A percentile compares a stretch with the other conserved stretches of the same genome.
Conservation (phyloP, 2,797 vertebrate species). For the Tapirus indicus region DNA sequence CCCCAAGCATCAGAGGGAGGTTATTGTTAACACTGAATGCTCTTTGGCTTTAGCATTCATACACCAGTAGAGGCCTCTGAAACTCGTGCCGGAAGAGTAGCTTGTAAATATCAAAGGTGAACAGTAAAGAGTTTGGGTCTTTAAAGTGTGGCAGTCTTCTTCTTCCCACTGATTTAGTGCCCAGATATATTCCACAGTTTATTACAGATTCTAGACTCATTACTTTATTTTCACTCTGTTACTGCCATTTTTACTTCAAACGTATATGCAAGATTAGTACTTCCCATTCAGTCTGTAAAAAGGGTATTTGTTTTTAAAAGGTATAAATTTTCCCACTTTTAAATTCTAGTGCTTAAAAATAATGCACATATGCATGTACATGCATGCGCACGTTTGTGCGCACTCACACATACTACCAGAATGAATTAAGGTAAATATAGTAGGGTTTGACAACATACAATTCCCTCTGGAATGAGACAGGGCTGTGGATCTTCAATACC, state of each 20-base stretch:
- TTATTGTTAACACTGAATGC: neutral
- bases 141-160: neutral
- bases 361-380: neutral
- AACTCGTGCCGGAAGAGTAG: neutral
- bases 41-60: neutral
- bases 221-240: constrained; percentile 23
- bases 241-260: constrained; percentile 31
- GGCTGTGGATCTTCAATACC: constrained; percentile 7
- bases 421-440: constrained; percentile 15
- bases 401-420: neutral
- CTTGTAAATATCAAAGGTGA: constrained; percentile 27
- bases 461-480: neutral
- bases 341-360: constrained; percentile 36
- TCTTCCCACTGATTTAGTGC: neutral
- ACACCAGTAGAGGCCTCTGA: neutral
- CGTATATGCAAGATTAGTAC: constrained; percentile 4
- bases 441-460: neutral
- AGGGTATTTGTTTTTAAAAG: constrained; percentile 27
- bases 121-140: neutral
- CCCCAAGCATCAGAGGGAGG: neutral
- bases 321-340: constrained; percentile 1
- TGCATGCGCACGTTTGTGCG: neutral
- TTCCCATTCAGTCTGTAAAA: constrained; percentile 28
- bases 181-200: neutral
- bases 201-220: constrained; percentile 11